These are phyloP conservation scores for Prunella fulvescens DNA, from an alignment of 2,113 vertebrate species.

Conservation along the genomic window DNA sequence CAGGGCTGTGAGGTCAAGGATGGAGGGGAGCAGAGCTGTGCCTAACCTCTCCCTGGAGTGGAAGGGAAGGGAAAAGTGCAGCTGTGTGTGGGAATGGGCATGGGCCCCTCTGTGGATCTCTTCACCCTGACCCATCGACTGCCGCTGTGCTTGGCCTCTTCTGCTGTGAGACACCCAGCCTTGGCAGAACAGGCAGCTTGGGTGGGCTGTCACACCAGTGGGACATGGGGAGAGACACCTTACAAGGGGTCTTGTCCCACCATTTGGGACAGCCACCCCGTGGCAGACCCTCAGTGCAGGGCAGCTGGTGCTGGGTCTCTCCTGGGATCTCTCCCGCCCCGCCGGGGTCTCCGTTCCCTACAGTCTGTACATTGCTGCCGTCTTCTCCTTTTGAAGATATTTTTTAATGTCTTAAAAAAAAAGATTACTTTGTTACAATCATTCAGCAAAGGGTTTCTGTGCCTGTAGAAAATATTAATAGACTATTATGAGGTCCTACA, in stretches of 20 bases:
- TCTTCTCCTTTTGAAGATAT: slow-evolving; percentile 75
- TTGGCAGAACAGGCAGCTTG: fast-evolving
- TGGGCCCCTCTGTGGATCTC: not conserved
- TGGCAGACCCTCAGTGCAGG: not conserved
- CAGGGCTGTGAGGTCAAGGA: not conserved
- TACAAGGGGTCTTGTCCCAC: not conserved
- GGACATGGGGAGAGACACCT: not conserved
- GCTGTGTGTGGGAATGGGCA: not conserved
- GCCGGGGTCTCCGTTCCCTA: not conserved
- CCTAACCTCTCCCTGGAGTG: not conserved
- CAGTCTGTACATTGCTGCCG: slow-evolving; percentile 30
- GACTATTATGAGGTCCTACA: slow-evolving; percentile 85
- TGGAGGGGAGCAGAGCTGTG: not conserved
- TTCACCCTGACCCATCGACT: fast-evolving
- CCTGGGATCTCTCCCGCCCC: not conserved
- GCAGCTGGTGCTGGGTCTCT: not conserved
- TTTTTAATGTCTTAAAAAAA: slow-evolving; percentile 69
- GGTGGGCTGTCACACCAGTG: too few relatives aligned
- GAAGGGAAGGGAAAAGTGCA: not conserved
- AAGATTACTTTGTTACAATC: slow-evolving; percentile 77
- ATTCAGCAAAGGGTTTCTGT: slow-evolving; percentile 78
- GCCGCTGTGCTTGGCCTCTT: not conserved
- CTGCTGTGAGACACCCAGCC: not conserved
- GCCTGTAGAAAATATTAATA: slow-evolving; percentile 82
- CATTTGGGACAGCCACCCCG: fast-evolving